phyloP scores from a whole-genome alignment of 1,140 invertebrate species.

The Ceratitis capitata region DNA sequence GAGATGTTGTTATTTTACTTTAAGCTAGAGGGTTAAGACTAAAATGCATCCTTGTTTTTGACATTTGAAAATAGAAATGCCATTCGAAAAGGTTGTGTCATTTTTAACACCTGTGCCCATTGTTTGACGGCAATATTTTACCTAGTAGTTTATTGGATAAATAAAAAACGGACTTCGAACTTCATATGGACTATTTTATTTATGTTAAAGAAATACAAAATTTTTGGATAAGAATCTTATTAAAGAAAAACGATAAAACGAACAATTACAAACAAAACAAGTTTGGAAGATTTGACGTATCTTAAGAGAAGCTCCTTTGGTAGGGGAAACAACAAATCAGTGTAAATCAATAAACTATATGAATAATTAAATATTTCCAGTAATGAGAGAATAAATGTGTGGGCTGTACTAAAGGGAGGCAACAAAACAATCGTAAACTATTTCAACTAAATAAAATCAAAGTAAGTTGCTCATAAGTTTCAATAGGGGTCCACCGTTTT shows the following conservation, averaged over 20 bases:
- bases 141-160: neutral
- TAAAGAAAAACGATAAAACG: neutral
- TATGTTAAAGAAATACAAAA: neutral
- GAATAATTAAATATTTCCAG: conserved; percentile 21
- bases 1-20: neutral
- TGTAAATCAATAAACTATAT: neutral
- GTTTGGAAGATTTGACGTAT: too few species aligned
- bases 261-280: neutral
- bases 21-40: neutral
- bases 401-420: neutral
- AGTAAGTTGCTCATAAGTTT: too few species aligned
- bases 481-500: too few species aligned
- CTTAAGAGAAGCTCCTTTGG: too few species aligned
- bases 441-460: neutral
- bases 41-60: neutral
- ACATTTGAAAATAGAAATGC: neutral
- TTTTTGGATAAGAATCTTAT: neutral
- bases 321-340: too few species aligned
- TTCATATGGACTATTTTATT: neutral
- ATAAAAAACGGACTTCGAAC: neutral
- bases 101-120: neutral
- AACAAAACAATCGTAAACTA: conserved; percentile 18
- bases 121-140: neutral
- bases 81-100: neutral
- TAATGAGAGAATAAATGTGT: conserved; percentile 7